Evolutionary conservation across 2,797 vertebrate species (phyloP).

Genomic region (Macropus fuliginosus): DNA sequence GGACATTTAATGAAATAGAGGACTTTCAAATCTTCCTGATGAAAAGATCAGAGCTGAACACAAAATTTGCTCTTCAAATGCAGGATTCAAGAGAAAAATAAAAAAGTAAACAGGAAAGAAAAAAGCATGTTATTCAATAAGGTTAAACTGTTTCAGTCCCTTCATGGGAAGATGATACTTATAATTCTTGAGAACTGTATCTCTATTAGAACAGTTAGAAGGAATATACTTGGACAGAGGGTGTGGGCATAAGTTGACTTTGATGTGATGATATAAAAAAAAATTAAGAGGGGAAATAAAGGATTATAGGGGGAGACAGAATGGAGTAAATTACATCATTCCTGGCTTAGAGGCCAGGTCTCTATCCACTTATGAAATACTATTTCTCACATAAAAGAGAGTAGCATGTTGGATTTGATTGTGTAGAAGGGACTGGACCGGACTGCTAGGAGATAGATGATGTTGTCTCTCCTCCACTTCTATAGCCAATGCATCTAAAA

Average conservation of each 20-base stretch:
- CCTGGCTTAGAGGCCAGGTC: not conserved
- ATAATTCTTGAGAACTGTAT: not conserved
- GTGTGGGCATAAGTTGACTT: not conserved
- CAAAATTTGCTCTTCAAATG: not conserved
- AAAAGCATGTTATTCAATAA: not conserved
- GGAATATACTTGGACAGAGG: not conserved
- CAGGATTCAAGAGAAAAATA: not conserved
- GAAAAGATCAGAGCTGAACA: not conserved
- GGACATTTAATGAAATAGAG: not conserved
- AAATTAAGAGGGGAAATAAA: not conserved
- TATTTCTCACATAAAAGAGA: not conserved
- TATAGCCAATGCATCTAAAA: not conserved
- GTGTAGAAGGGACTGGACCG: not conserved
- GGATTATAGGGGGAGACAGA: not conserved
- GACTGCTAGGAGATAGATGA: not conserved
- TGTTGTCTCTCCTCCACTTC: not conserved
- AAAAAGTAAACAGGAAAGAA: not conserved
- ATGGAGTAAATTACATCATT: not conserved
- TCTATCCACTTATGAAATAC: not conserved
- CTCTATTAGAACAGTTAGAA: not conserved
- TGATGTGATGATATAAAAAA: not conserved
- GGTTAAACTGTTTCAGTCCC: not conserved
- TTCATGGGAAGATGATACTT: not conserved
- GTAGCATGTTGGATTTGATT: not conserved
- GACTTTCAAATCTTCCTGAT: not conserved